Evolutionary conservation across 2,888 invertebrate genomes (phyloP), one percentile per base, ranked within the genome.

Genomic region (Oeneis ivallda): DNA sequence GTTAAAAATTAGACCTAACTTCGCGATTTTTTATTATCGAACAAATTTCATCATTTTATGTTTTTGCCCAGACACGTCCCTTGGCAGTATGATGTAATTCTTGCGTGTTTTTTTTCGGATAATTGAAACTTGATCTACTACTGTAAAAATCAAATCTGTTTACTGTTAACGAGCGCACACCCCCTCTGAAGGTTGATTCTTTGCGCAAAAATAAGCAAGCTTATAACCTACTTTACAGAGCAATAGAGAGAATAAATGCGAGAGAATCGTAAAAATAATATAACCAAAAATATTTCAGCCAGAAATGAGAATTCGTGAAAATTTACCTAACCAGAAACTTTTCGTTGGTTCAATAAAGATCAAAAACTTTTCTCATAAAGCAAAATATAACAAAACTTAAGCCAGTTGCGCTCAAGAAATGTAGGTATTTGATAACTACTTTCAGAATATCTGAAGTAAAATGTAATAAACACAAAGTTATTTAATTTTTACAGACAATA

Each of bases 311-410:
- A 3, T 56, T 56, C 11, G 13, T 13, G 41, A 56, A 19, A 56
- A 56, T 41, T 39, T 56, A 39, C 13, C 13, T 13, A 39, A 41
- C 41, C 45, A 58, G 11, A 32, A 47, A 58, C 34, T 58, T 58
- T 54, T 58, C 45, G 32, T 43, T 41, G 45, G 41, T 65, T 65
- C 26, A 65, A 60, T 61, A 60, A 62, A 65, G 45, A 41, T 32
- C 57, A 32, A 57, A 65, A 65, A 65, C 57, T 65, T 65, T 32
- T 19, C 17, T 61, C 56, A 61, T 62, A 62, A 65, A 65, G 52
- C 13, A 50, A 62, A 34, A 47, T 49, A 43, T 53, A 64, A 64
- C 52, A 64, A 64, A 57, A 64, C 50, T 41, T 41, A 41, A 34
- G 32, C 47, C 47, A 34, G 34, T 34, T 13, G 19, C 8, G n/a